Conservation (phyloP, 2,113 vertebrate genomes). For the Sebastes schlegelii region DNA sequence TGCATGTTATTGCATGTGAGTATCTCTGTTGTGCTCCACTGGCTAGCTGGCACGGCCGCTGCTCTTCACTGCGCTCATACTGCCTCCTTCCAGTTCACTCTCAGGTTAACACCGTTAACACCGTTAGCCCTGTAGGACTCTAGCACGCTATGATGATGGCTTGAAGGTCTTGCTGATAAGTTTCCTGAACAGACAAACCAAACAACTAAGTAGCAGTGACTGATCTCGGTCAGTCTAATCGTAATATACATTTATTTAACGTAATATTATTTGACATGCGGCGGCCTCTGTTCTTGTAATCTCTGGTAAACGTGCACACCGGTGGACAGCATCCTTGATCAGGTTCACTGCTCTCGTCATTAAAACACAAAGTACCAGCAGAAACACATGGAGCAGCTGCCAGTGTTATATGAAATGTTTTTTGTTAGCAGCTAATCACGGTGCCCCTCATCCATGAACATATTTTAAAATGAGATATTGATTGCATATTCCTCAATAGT, state of each 20-base stretch:
- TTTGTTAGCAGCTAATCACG: neutral
- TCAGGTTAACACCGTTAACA: too few relatives aligned
- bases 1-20: too few relatives aligned
- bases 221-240: neutral
- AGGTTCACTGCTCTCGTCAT: neutral
- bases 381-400: neutral
- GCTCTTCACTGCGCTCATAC: too few relatives aligned
- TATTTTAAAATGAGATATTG: neutral
- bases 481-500: slow-evolving; percentile 3
- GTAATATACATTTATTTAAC: neutral
- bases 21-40: too few relatives aligned
- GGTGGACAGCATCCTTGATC: neutral
- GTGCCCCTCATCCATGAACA: neutral
- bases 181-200: neutral
- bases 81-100: too few relatives aligned
- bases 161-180: neutral
- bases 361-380: neutral
- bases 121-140: too few relatives aligned
- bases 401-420: neutral
- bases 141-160: too few relatives aligned
- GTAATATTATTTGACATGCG: neutral
- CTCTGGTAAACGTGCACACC: neutral
- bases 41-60: too few relatives aligned
- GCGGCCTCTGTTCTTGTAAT: neutral
- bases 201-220: neutral